Conservation (phyloP, 2,797 vertebrate genomes). For the Champsocephalus gunnari region DNA sequence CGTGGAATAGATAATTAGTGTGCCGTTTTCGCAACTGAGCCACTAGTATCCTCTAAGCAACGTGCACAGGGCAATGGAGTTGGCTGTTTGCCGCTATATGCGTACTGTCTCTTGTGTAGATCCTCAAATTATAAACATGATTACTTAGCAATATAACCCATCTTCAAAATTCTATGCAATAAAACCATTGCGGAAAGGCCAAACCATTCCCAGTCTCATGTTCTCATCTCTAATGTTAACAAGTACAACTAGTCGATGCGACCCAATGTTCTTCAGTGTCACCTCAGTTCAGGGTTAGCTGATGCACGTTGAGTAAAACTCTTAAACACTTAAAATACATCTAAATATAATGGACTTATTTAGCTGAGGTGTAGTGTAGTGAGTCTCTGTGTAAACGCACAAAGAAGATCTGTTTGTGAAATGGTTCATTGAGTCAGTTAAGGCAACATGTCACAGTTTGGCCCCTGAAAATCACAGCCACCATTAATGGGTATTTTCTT, state of each 20-base stretch:
- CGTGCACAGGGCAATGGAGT: neutral
- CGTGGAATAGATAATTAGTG: no score
- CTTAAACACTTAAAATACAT: neutral
- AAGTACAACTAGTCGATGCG: conserved; percentile 5
- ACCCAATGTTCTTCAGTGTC: conserved; percentile 8
- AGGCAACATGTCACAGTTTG: conserved; percentile 25
- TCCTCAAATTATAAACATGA: conserved; percentile 7
- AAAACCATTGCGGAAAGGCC: neutral
- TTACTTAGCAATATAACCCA: neutral
- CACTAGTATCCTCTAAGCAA: no score
- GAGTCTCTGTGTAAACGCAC: conserved; percentile 27
- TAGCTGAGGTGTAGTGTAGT: neutral
- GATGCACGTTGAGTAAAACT: neutral
- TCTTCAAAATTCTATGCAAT: neutral
- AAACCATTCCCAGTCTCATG: neutral
- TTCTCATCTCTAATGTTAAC: neutral
- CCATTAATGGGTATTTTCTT: conserved; percentile 24
- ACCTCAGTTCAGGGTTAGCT: conserved; percentile 7
- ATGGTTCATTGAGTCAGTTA: conserved; percentile 47
- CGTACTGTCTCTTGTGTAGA: neutral
- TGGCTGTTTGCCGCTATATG: neutral
- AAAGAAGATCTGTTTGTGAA: conserved; percentile 32
- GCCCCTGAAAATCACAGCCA: neutral
- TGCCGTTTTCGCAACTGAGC: no score
- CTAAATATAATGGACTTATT: neutral